Percentiles rank a stretch among this genome's conserved stretches.
Evolutionary conservation across 2,113 vertebrate species (phyloP).

Genomic region (Rhabdornis inornatus): DNA sequence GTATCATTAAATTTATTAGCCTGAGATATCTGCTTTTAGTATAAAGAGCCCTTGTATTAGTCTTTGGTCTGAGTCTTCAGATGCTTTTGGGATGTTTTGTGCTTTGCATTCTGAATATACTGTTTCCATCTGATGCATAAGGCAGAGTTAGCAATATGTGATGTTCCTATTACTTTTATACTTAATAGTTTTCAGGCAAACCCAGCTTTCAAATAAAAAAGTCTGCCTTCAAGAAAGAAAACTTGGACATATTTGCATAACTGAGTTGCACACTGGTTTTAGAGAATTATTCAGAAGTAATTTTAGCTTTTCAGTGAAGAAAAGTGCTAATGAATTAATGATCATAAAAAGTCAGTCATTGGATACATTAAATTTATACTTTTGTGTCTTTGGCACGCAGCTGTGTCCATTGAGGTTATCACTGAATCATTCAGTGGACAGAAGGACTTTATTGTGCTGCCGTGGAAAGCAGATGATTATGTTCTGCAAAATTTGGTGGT

Average conservation of each 20-base stretch:
- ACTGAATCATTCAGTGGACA: neutral
- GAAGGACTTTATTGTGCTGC: neutral
- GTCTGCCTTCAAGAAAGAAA: neutral
- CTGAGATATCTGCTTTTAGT: conserved; percentile 27
- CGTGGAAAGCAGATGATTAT: neutral
- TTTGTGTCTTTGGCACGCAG: neutral
- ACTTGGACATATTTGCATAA: neutral
- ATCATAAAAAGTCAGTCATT: neutral
- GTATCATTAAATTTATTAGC: conserved; percentile 62
- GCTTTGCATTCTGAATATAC: neutral
- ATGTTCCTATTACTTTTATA: neutral
- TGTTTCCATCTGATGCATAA: neutral
- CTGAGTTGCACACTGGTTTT: neutral
- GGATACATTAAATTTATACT: neutral
- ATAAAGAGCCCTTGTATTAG: conserved; percentile 31
- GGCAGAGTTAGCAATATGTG: neutral
- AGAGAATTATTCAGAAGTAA: neutral
- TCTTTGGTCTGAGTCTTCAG: neutral
- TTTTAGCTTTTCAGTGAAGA: neutral
- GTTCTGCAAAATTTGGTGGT: neutral
- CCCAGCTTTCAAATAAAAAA: neutral
- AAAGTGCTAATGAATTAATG: neutral
- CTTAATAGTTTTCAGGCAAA: neutral
- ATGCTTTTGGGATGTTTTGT: neutral
- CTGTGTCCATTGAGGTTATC: neutral